Percentiles rank a stretch among this genome's conserved stretches.
Conservation (phyloP, 2,113 vertebrate species). For the Aegotheles bennettii region DNA sequence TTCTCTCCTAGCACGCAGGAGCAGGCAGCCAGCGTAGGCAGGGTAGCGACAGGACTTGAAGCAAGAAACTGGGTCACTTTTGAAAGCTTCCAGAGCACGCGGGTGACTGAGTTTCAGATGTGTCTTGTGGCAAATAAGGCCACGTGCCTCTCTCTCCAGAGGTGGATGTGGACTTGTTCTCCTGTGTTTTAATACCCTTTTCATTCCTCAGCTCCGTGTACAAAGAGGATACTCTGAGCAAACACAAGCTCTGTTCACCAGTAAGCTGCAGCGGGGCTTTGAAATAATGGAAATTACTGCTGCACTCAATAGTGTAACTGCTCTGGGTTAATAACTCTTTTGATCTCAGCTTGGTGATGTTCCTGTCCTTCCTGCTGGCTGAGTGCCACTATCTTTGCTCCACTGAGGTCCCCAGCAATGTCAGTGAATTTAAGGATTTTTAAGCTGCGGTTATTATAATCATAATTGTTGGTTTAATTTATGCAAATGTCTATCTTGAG, state of each 20-base stretch:
- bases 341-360: neutral
- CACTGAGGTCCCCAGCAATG: neutral
- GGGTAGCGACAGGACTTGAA: neutral
- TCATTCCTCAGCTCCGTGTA: neutral
- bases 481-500: neutral
- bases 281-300: neutral
- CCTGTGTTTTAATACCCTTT: neutral
- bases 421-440: neutral
- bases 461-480: conserved; percentile 1
- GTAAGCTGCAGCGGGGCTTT: neutral
- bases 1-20: neutral
- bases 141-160: neutral
- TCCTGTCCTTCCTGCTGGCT: neutral
- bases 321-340: neutral
- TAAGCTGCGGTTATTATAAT: neutral
- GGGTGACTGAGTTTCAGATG: neutral
- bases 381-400: neutral
- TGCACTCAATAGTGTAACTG: neutral
- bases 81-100: neutral
- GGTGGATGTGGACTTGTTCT: neutral
- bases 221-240: neutral
- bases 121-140: neutral
- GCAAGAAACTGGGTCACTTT: neutral
- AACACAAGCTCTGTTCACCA: neutral
- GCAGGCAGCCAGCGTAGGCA: neutral